Percentiles rank a stretch among this genome's conserved stretches.
phyloP scores from a whole-genome alignment of 2,113 vertebrate genomes.

The Collichthys lucidus region DNA sequence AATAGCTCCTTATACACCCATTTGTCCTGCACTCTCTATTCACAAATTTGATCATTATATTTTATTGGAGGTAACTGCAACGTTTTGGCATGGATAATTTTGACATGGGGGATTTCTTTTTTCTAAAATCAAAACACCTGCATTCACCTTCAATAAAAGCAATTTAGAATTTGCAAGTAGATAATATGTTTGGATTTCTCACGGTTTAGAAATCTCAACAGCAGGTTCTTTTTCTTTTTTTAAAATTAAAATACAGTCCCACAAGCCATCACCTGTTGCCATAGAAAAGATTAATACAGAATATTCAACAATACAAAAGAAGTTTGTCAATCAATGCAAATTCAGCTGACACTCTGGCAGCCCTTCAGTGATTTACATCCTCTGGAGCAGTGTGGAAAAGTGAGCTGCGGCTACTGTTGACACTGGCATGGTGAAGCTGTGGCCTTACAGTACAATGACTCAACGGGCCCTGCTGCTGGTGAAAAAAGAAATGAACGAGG shows the following conservation, averaged over 20 bases:
- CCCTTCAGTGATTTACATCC: conserved; percentile 71
- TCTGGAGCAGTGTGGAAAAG: conserved; percentile 59
- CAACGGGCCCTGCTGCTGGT: conserved; percentile 69
- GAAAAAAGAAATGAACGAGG: conserved; percentile 52
- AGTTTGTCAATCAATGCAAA: conserved; percentile 58
- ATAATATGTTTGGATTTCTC: conserved; percentile 24
- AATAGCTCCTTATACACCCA: conserved; percentile 10
- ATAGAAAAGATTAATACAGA: conserved; percentile 77
- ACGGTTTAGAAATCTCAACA: conserved; percentile 32
- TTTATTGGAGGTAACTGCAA: conserved; percentile 43
- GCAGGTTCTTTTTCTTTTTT: conserved; percentile 37
- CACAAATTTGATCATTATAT: conserved; percentile 43
- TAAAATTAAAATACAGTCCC: conserved; percentile 63
- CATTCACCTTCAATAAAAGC: conserved; percentile 45
- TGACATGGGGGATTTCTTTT: neutral
- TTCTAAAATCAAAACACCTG: conserved; percentile 25
- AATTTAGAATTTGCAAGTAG: conserved; percentile 44
- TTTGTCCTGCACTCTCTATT: conserved; percentile 18
- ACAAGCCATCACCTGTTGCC: conserved; percentile 55
- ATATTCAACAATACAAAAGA: conserved; percentile 77
- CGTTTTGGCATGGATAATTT: neutral
- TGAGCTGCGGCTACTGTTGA: conserved; percentile 62
- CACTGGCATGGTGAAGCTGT: conserved; percentile 71
- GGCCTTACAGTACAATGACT: conserved; percentile 72
- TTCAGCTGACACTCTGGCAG: conserved; percentile 68